These are phyloP conservation scores for Laspeyria flexula DNA, from an alignment of 2,888 invertebrate species.

Conservation along the genomic window DNA sequence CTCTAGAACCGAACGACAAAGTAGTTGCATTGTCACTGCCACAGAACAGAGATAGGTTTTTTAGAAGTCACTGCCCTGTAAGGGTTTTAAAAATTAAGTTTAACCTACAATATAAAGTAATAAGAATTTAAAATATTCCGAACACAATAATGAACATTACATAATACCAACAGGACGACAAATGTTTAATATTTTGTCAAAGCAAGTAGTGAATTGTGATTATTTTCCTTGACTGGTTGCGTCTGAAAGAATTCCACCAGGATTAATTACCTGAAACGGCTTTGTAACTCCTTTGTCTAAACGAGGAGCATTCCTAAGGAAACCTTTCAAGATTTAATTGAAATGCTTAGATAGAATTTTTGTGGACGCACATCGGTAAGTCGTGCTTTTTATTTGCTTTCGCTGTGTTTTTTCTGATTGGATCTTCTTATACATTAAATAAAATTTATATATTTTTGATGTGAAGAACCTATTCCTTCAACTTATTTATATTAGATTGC, in stretches of 20 bases:
- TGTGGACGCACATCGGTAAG: slow-evolving; percentile 50
- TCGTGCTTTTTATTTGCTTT: slow-evolving; percentile 35
- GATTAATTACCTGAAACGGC: slow-evolving; percentile 76
- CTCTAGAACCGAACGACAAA: too few species aligned
- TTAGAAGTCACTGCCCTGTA: too few species aligned
- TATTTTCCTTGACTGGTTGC: slow-evolving; percentile 63
- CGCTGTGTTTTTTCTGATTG: slow-evolving; percentile 3
- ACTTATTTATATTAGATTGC: too few species aligned
- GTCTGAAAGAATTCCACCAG: slow-evolving; percentile 70
- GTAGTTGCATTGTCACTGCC: too few species aligned
- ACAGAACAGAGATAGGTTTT: too few species aligned
- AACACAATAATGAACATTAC: slow-evolving; percentile 8
- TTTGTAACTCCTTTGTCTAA: slow-evolving; percentile 72
- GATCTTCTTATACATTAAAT: neutral
- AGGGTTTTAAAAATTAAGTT: too few species aligned
- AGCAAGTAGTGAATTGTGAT: slow-evolving; percentile 56
- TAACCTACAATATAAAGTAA: too few species aligned
- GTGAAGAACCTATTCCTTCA: too few species aligned
- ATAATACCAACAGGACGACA: slow-evolving; percentile 40
- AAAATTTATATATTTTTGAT: too few species aligned
- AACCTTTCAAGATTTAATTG: slow-evolving; percentile 72
- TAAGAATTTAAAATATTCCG: too few species aligned
- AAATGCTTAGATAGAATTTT: slow-evolving; percentile 65
- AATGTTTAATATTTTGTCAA: slow-evolving; percentile 58
- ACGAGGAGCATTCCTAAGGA: slow-evolving; percentile 62